These are phyloP conservation scores for Rhabdomys pumilio DNA, from an alignment of 2,797 vertebrate genomes.

Conservation along the genomic window DNA sequence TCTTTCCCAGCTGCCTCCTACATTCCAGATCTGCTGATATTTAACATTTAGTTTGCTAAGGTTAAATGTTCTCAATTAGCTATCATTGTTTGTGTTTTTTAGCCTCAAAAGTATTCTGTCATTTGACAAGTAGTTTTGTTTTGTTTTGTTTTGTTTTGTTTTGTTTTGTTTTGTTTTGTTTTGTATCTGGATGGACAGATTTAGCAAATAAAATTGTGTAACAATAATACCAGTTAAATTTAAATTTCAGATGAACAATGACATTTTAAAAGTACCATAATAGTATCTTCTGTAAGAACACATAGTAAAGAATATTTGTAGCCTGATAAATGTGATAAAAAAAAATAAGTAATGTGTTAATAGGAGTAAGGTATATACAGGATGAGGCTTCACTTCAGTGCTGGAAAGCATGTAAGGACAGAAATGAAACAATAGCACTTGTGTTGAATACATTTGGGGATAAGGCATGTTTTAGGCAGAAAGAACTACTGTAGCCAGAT, in stretches of 20 bases:
- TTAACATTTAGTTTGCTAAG: neutral
- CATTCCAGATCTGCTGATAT: neutral
- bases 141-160: too few relatives aligned
- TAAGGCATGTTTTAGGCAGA: neutral
- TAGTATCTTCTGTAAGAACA: neutral
- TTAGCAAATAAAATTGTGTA: slow-evolving; percentile 15
- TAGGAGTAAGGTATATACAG: neutral
- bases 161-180: neutral
- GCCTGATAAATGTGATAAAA: neutral
- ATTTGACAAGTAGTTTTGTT: neutral
- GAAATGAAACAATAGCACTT: neutral
- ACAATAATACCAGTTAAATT: neutral
- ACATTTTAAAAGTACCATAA: neutral
- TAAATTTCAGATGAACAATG: slow-evolving; percentile 36
- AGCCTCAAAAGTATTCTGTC: neutral
- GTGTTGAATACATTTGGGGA: neutral
- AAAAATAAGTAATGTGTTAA: neutral
- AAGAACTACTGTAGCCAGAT: neutral
- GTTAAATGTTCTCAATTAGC: neutral
- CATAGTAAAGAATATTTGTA: neutral
- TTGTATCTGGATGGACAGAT: slow-evolving; percentile 12
- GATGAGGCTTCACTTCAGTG: neutral
- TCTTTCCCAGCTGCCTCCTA: neutral
- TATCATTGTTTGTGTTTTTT: slow-evolving; percentile 17
- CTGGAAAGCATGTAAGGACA: neutral